phyloP scores from a whole-genome alignment of 2,113 vertebrate species.

The Vidua chalybeata region DNA sequence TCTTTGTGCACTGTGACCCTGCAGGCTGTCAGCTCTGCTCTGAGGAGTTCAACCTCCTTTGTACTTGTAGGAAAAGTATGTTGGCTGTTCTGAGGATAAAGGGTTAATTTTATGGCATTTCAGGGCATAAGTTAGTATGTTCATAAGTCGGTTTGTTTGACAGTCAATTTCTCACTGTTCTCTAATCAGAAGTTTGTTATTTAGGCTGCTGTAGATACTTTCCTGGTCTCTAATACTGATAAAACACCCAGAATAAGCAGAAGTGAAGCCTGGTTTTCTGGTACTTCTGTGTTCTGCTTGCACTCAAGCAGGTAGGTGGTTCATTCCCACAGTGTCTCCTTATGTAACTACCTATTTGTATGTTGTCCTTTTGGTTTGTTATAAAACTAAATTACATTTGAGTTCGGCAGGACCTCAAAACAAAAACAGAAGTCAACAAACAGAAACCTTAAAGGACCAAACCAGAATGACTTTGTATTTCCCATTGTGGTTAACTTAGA shows the following conservation, averaged over 20 bases:
- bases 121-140: rapidly evolving
- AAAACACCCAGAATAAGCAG: neutral
- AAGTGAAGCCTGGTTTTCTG: neutral
- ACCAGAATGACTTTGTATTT: neutral
- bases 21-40: neutral
- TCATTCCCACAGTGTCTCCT: neutral
- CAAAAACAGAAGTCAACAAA: neutral
- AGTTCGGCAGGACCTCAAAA: neutral
- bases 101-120: neutral
- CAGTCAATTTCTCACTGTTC: neutral
- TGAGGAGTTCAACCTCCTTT: slow-evolving; percentile 28
- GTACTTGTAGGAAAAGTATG: neutral
- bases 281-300: neutral
- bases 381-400: neutral
- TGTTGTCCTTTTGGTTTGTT: neutral
- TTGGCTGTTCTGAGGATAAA: slow-evolving; percentile 40
- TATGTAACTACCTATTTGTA: neutral
- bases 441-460: neutral
- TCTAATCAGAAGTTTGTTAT: neutral
- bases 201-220: neutral
- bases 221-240: neutral
- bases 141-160: neutral
- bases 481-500: neutral
- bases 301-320: neutral
- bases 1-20: neutral